phyloP scores from a whole-genome alignment of 2,888 invertebrate genomes.

The Notodonta ziczac region DNA sequence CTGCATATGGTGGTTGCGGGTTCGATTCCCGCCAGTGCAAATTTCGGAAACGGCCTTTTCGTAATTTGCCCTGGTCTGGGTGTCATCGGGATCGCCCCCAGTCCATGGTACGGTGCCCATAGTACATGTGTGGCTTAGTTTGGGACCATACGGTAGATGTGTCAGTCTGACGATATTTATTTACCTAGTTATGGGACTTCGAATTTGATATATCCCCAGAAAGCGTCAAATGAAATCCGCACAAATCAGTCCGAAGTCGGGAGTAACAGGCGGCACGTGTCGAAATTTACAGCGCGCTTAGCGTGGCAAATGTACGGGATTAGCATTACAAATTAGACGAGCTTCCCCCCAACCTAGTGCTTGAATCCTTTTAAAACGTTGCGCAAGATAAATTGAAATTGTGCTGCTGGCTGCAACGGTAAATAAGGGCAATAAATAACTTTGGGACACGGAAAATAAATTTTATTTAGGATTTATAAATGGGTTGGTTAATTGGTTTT shows the following conservation, averaged over 20 bases:
- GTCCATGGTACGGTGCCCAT: no score
- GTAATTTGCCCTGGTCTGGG: no score
- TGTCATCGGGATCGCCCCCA: no score
- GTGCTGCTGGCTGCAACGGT: constrained; percentile 18
- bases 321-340: constrained; percentile 39
- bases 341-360: constrained; percentile 17
- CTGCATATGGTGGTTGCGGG: no score
- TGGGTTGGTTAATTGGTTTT: not conserved
- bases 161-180: no score
- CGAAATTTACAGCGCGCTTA: constrained; percentile 37
- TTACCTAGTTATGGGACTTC: no score
- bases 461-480: not conserved
- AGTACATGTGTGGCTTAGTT: no score
- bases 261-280: not conserved
- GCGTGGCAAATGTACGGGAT: constrained; percentile 37
- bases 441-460: not conserved
- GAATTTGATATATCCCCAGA: not conserved
- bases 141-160: no score
- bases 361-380: constrained; percentile 29
- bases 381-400: constrained; percentile 23
- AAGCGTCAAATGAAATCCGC: not conserved
- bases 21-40: no score
- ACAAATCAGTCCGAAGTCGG: not conserved
- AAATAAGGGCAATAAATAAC: constrained; percentile 7
- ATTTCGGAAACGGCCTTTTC: no score